Base-by-base conservation (phyloP, 2,113 vertebrate species). In the Archilochus colubris region DNA sequence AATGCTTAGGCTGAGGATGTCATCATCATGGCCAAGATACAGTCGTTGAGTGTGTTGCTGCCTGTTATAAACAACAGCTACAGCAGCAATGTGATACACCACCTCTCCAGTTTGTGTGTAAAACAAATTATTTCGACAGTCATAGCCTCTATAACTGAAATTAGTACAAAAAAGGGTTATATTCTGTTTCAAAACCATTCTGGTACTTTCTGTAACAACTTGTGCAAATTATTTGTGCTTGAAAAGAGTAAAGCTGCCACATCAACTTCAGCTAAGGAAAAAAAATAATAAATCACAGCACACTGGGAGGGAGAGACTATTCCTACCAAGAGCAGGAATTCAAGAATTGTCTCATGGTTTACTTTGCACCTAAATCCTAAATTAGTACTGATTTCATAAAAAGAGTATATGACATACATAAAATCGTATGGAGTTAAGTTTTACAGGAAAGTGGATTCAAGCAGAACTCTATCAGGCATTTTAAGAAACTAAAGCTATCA, bases 101-200 rank as follows among this genome's bases (percentile, higher is more conserved):
- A 99, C 99, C 93, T 99, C 99, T 9, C 99, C 99, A 0, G 98
- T 51, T 97, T 99, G 99, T 0, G 98, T 99, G 98, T 99, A 99
- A 97, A 99, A 99, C 77, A 99, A 98, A 93, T 99, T 99, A 97
- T 99, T 99, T 44, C 99, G 97, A 91, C 99, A 99, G 97, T 99
- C 99, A 4, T 99, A 99, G 85, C 99, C 99, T 63, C 99, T 98
- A 40, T 99, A 99, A 79, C 99, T 99, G 97, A 89, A 95, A 86
- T 78, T 95, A 69, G 95, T 22, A 92, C 23, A 86, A 93, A 73
- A 6, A 33, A 92, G 50, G 50, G 38, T 50, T 66, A 46, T 14
- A 64, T n/a, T 33, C 58, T 14, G 18, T 24, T 80, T 73, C 48
- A 61, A n/a, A 46, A 19, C n/a, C 30, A 28, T 44, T 30, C 7